Evolutionary conservation across 2,888 invertebrate species (phyloP).

Genomic region (Chymomyza caudatula): DNA sequence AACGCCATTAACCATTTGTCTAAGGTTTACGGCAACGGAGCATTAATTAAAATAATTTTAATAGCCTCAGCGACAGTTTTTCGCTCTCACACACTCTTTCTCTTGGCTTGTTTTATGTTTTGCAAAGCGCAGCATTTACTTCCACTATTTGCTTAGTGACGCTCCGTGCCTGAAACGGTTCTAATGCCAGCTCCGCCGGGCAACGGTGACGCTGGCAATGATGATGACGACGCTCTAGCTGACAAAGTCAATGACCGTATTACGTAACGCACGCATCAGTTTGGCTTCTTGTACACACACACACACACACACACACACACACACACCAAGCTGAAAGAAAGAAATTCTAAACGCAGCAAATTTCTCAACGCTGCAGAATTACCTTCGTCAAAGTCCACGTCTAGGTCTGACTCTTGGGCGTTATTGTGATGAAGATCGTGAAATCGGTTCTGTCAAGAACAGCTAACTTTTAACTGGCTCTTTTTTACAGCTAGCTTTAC

Average conservation of each 20-base stretch:
- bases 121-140: constrained; percentile 13
- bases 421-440: not conserved
- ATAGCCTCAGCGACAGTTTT: not conserved
- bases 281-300: constrained; percentile 21
- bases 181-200: not conserved
- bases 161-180: constrained; percentile 26
- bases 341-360: constrained; percentile 48
- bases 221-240: not conserved
- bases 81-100: not conserved
- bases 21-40: not conserved
- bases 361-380: constrained; percentile 57
- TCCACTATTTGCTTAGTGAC: not conserved
- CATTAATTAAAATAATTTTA: constrained; percentile 22
- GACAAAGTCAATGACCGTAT: constrained; percentile 70
- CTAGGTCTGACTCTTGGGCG: not conserved
- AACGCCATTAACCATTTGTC: not conserved
- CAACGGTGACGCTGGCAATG: not conserved
- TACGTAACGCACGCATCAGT: constrained; percentile 58
- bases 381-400: not conserved
- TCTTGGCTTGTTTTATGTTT: constrained; percentile 15
- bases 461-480: constrained; percentile 26
- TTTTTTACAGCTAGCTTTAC: not conserved
- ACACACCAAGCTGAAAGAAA: constrained; percentile 1
- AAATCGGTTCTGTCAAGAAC: constrained; percentile 7
- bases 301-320: constrained; percentile 17